Evolutionary conservation across 2,888 invertebrate genomes (phyloP).

Genomic region (Lasiommata megera): DNA sequence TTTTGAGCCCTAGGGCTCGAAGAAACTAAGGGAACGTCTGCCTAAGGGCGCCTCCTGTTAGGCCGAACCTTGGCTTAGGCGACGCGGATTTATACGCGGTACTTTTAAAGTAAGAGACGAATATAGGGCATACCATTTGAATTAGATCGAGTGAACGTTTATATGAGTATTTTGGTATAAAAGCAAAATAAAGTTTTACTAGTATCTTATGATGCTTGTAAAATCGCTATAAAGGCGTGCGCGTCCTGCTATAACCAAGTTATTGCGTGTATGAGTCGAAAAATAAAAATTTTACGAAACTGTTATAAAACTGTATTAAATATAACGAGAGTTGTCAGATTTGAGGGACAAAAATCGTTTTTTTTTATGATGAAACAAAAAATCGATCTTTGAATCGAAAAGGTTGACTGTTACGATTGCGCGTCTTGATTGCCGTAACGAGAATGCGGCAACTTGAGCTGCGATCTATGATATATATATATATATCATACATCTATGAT

Average conservation of each 20-base stretch:
- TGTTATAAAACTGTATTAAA: slow-evolving; percentile 8
- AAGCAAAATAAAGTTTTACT: slow-evolving; percentile 15
- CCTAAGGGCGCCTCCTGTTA: too few relatives aligned
- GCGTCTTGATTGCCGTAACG: too few relatives aligned
- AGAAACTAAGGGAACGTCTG: too few relatives aligned
- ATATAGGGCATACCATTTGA: slow-evolving; percentile 3
- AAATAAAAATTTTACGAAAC: slow-evolving; percentile 25
- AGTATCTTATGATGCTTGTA: slow-evolving; percentile 19
- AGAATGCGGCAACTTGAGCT: too few relatives aligned
- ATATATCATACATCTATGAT: too few relatives aligned
- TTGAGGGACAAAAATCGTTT: neutral
- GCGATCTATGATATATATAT: too few relatives aligned
- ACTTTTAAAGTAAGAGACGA: neutral
- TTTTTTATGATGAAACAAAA: too few relatives aligned
- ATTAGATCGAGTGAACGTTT: neutral
- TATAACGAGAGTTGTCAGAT: neutral
- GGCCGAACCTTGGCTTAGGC: too few relatives aligned
- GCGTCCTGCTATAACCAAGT: slow-evolving; percentile 22
- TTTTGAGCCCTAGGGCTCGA: too few relatives aligned
- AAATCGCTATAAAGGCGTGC: slow-evolving; percentile 23
- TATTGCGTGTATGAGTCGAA: slow-evolving; percentile 22
- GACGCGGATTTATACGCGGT: neutral
- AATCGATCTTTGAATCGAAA: too few relatives aligned
- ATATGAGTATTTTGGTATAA: slow-evolving; percentile 6
- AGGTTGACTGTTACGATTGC: too few relatives aligned